These are phyloP conservation scores for Osmoderma eremita DNA, from an alignment of 2,888 invertebrate species.

Conservation along the genomic window DNA sequence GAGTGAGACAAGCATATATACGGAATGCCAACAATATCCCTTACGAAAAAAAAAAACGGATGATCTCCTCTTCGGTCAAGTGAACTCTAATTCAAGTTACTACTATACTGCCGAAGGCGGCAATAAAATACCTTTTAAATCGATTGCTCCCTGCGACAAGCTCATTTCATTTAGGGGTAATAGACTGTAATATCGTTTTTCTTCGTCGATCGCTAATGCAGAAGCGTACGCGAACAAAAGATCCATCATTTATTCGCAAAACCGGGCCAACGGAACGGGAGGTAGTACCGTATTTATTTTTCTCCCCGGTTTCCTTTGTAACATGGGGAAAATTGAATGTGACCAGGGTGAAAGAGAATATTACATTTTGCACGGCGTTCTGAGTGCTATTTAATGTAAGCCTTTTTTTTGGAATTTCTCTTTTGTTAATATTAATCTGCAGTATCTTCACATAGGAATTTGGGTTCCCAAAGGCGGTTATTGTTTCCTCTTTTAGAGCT, in stretches of 20 bases:
- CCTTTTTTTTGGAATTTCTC: too few species aligned
- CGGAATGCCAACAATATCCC: too few species aligned
- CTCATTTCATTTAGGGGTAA: conserved; percentile 25
- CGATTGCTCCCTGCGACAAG: conserved; percentile 26
- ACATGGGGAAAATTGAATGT: conserved; percentile 16
- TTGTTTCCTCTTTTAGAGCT: too few species aligned
- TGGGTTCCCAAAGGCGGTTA: too few species aligned
- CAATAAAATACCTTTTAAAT: conserved; percentile 29
- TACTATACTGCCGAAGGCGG: conserved; percentile 11
- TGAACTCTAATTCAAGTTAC: conserved; percentile 23
- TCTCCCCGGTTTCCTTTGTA: conserved; percentile 18
- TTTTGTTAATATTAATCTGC: too few species aligned
- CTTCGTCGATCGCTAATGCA: conserved; percentile 25
- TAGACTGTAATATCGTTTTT: conserved; percentile 28
- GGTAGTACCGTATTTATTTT: conserved; percentile 20
- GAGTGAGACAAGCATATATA: too few species aligned
- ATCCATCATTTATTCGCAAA: conserved; percentile 27
- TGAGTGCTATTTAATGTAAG: too few species aligned
- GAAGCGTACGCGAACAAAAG: conserved; percentile 21
- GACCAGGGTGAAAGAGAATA: not conserved
- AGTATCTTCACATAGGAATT: too few species aligned
- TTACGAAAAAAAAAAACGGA: too few species aligned
- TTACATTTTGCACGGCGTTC: not conserved
- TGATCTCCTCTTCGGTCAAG: conserved; percentile 10
- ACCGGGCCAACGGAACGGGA: conserved; percentile 12